These are phyloP conservation scores for Cydia strobilella DNA, from an alignment of 1,140 invertebrate species.

Conservation along the genomic window DNA sequence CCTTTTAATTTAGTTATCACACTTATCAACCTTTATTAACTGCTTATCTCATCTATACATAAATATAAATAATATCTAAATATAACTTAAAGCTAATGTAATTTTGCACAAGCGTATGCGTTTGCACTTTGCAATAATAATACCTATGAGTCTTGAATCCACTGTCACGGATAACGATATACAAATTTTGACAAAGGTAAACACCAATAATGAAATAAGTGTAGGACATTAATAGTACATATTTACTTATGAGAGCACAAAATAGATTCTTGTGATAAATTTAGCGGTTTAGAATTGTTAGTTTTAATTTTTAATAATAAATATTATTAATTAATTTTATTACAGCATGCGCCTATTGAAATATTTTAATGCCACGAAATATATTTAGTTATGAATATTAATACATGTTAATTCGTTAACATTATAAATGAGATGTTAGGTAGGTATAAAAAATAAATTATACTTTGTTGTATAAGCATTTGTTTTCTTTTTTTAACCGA, in stretches of 20 bases:
- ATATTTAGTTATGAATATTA: constrained; percentile 27
- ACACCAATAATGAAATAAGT: background rate
- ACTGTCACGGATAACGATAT: constrained; percentile 1
- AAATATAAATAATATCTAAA: background rate
- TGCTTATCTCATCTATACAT: background rate
- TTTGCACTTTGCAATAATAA: background rate
- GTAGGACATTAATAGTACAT: constrained; percentile 5
- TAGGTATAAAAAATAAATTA: constrained; percentile 5
- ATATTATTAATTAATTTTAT: constrained; percentile 19
- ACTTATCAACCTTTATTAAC: constrained; percentile 9
- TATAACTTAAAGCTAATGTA: background rate
- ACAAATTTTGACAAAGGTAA: background rate
- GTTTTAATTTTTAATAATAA: constrained; percentile 23
- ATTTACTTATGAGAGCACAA: constrained; percentile 25
- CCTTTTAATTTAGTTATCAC: constrained; percentile 8
- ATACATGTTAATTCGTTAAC: background rate
- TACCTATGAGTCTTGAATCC: background rate
- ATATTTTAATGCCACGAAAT: constrained; percentile 12
- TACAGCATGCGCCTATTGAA: constrained; percentile 27
- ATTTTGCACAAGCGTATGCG: constrained; percentile 5
- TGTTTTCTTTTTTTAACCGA: background rate
- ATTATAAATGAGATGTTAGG: constrained; percentile 26
- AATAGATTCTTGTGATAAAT: constrained; percentile 29
- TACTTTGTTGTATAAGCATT: constrained; percentile 27
- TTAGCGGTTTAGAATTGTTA: constrained; percentile 5